phyloP scores from a whole-genome alignment of 1,140 invertebrate genomes.

The Littorina saxatilis region DNA sequence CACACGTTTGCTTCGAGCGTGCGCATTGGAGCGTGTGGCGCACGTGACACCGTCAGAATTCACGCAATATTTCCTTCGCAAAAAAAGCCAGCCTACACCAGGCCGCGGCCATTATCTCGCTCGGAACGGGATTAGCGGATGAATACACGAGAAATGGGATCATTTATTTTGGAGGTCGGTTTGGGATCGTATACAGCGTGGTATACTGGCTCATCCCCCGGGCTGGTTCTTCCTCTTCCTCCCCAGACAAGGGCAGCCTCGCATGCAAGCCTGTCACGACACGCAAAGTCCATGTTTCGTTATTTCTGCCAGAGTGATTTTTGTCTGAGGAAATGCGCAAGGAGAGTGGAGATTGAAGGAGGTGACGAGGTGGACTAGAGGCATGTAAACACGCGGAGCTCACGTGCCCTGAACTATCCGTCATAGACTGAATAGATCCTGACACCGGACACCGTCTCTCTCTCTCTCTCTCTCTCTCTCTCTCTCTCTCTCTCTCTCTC shows the following conservation, averaged over 20 bases:
- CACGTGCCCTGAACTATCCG: background rate
- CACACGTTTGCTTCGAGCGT: conserved; percentile 14
- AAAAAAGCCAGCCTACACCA: background rate
- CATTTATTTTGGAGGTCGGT: background rate
- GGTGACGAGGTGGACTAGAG: background rate
- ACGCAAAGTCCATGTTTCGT: no score
- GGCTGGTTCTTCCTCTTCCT: background rate
- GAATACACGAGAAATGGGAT: conserved; percentile 8
- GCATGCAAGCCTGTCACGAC: no score
- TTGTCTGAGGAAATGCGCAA: background rate
- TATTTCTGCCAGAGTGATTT: no score
- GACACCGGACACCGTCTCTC: no score
- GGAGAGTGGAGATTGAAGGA: background rate
- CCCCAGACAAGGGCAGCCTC: background rate
- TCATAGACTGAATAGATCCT: background rate
- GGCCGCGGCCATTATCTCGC: background rate
- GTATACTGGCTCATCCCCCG: background rate
- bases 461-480: no score
- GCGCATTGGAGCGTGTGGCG: conserved; percentile 2
- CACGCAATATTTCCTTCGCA: conserved; percentile 11
- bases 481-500: no score
- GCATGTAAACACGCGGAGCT: background rate
- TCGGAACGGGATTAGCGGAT: background rate
- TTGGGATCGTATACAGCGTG: background rate
- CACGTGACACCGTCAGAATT: conserved; percentile 14